Percentiles rank a stretch among this genome's conserved stretches.
Evolutionary conservation across 2,113 vertebrate genomes (phyloP).

Genomic region (Oncorhynchus kisutch): DNA sequence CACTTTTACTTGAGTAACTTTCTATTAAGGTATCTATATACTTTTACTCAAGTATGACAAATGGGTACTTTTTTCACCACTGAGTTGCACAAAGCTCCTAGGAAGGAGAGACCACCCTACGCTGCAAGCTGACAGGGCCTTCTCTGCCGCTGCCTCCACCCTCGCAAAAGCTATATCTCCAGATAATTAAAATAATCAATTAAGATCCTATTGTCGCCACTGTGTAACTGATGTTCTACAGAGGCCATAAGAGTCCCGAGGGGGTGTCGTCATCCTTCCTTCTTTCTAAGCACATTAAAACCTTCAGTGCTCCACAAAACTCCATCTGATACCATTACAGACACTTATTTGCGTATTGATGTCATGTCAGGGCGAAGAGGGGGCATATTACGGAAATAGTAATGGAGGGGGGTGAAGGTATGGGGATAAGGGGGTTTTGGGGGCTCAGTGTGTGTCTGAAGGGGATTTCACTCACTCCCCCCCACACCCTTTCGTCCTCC

Average conservation of each 20-base stretch:
- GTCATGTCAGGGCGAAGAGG: constrained; percentile 83
- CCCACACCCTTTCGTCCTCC: constrained; percentile 72
- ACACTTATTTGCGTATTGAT: constrained; percentile 98
- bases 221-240: constrained; percentile 94
- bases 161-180: constrained; percentile 84
- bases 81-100: constrained; percentile 51
- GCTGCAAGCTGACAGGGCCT: constrained; percentile 83
- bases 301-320: constrained; percentile 85
- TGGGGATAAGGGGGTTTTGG: not conserved
- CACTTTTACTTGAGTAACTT: too few species aligned
- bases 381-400: constrained; percentile 95
- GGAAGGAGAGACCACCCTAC: constrained; percentile 48
- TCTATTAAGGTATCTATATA: too few species aligned
- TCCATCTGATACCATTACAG: constrained; percentile 98
- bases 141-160: constrained; percentile 74
- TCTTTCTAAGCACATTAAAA: constrained; percentile 86
- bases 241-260: constrained; percentile 91
- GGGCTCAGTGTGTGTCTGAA: too few species aligned
- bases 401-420: constrained; percentile 57
- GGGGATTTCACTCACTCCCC: too few species aligned
- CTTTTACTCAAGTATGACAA: too few species aligned
- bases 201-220: constrained; percentile 93
- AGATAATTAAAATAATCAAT: constrained; percentile 99
- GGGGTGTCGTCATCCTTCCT: constrained; percentile 74
- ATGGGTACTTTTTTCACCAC: constrained; percentile 1